Conservation (phyloP, 2,797 vertebrate species). For the Basileuterus tristriatus region DNA sequence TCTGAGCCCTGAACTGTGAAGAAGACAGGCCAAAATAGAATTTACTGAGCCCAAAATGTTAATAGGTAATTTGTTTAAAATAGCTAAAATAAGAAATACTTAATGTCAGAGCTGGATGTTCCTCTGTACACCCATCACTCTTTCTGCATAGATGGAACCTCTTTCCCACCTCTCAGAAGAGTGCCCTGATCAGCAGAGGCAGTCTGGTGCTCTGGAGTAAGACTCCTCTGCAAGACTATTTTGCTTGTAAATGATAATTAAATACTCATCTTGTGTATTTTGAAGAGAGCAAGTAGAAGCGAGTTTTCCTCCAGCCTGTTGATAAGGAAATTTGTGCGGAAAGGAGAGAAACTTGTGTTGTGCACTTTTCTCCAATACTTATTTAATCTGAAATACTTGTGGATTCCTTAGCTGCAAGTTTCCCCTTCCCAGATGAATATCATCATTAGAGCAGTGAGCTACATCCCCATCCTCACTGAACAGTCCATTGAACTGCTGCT, state of each 20-base stretch:
- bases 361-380: neutral
- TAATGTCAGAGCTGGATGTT: neutral
- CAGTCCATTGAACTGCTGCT: neutral
- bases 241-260: neutral
- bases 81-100: neutral
- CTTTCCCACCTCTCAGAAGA: neutral
- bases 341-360: neutral
- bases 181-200: neutral
- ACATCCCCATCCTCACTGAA: neutral
- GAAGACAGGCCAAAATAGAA: neutral
- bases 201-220: neutral
- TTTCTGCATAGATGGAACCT: neutral
- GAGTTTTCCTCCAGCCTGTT: neutral
- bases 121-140: neutral
- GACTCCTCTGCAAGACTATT: neutral
- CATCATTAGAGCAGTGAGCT: neutral
- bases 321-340: neutral
- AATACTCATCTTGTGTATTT: neutral
- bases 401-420: neutral
- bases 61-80: neutral
- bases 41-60: neutral
- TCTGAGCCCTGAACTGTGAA: neutral
- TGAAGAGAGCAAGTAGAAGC: neutral
- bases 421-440: neutral
- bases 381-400: neutral